phyloP scores from a whole-genome alignment of 2,797 vertebrate genomes.

The Arremon brunneinucha region DNA sequence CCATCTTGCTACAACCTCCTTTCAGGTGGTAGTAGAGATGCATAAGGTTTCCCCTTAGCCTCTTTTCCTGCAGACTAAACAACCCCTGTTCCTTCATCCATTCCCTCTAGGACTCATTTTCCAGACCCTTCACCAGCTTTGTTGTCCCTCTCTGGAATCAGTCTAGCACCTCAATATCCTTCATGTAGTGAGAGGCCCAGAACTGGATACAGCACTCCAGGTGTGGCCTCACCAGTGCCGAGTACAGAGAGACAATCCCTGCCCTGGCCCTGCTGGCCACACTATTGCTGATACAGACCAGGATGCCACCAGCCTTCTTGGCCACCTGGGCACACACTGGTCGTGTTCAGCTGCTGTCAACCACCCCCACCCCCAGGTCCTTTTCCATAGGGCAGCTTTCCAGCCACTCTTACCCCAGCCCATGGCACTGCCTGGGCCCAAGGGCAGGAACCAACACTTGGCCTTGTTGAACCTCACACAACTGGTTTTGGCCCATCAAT shows the following conservation, averaged over 20 bases:
- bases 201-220: accelerated
- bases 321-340: accelerated
- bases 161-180: not conserved
- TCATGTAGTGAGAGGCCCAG: not conserved
- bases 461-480: too few relatives aligned
- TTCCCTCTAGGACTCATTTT: not conserved
- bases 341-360: not conserved
- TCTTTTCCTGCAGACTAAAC: not conserved
- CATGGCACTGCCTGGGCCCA: not conserved
- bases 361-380: accelerated
- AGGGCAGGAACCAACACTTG: not conserved
- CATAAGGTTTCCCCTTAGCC: not conserved
- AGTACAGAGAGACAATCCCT: not conserved
- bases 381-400: not conserved
- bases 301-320: not conserved
- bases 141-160: not conserved
- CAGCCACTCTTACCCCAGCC: not conserved
- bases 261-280: not conserved
- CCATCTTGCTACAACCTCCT: not conserved
- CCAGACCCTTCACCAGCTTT: not conserved
- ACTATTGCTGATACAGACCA: not conserved
- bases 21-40: not conserved
- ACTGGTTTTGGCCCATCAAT: accelerated
- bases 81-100: not conserved
- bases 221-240: accelerated